Conservation (phyloP, 2,113 vertebrate genomes). For the Pangasianodon gigas region DNA sequence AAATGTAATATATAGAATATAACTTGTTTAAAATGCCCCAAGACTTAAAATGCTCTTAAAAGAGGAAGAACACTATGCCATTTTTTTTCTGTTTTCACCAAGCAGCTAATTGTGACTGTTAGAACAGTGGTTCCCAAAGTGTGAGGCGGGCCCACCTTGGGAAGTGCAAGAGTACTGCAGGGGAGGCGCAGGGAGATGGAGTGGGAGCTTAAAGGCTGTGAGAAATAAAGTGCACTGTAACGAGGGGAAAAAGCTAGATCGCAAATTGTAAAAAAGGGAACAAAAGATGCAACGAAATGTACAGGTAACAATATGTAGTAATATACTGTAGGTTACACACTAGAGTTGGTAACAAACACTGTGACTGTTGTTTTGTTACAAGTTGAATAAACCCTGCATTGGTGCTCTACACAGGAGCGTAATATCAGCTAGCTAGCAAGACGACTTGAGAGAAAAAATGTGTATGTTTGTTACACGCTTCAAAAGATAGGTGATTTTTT, state of each 20-base stretch:
- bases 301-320: not conserved
- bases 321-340: not conserved
- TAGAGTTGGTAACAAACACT: not conserved
- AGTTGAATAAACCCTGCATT: not conserved
- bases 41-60: not conserved
- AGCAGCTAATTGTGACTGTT: not conserved
- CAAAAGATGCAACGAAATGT: not conserved
- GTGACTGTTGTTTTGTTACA: too few species aligned
- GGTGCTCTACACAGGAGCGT: too few species aligned
- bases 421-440: too few species aligned
- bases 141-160: not conserved
- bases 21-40: not conserved
- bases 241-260: not conserved
- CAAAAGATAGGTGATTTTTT: not conserved
- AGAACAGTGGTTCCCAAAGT: not conserved
- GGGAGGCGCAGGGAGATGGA: not conserved
- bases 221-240: not conserved
- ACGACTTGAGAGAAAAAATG: not conserved
- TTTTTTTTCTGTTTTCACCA: not conserved
- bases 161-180: not conserved
- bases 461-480: not conserved
- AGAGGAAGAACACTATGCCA: not conserved
- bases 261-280: not conserved
- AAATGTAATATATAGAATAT: not conserved
- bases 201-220: not conserved